Percentiles rank a stretch among this genome's conserved stretches.
These are phyloP conservation scores for Pachliopta kotzebuea DNA, from an alignment of 2,888 invertebrate genomes.

Conservation along the genomic window DNA sequence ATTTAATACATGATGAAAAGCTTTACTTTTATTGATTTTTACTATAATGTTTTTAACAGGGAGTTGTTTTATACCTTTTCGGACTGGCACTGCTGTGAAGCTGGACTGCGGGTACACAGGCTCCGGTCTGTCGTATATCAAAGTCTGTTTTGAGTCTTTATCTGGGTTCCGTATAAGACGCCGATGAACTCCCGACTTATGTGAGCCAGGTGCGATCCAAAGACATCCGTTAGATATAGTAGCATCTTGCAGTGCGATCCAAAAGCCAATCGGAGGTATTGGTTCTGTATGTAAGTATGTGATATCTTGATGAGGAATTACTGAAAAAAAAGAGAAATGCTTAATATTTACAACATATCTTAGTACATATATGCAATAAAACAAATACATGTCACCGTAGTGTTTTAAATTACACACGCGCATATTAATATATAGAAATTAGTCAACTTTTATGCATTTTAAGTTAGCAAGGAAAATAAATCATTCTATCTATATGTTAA, in stretches of 20 bases:
- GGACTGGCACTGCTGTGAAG: constrained; percentile 89
- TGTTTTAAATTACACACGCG: too few relatives aligned
- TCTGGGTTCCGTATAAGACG: constrained; percentile 87
- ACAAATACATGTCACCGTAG: too few relatives aligned
- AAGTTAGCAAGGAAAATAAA: too few relatives aligned
- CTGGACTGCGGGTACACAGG: constrained; percentile 86
- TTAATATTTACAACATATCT: too few relatives aligned
- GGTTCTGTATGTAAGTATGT: constrained; percentile 94
- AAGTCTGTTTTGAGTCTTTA: constrained; percentile 67
- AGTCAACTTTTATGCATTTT: too few relatives aligned
- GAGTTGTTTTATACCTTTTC: constrained; percentile 84
- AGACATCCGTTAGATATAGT: constrained; percentile 96
- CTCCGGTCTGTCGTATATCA: constrained; percentile 85
- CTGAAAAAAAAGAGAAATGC: constrained; percentile 63
- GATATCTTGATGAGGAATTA: constrained; percentile 91
- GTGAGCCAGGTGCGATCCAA: constrained; percentile 95
- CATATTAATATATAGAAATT: too few relatives aligned
- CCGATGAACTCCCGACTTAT: constrained; percentile 89
- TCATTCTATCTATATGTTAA: too few relatives aligned
- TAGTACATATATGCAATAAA: too few relatives aligned
- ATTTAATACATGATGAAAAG: too few relatives aligned
- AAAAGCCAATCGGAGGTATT: constrained; percentile 90
- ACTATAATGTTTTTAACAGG: too few relatives aligned
- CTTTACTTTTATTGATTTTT: too few relatives aligned
- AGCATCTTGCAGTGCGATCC: constrained; percentile 98